Base-by-base conservation (phyloP, 2,888 invertebrate genomes). In the Drepana falcataria region DNA sequence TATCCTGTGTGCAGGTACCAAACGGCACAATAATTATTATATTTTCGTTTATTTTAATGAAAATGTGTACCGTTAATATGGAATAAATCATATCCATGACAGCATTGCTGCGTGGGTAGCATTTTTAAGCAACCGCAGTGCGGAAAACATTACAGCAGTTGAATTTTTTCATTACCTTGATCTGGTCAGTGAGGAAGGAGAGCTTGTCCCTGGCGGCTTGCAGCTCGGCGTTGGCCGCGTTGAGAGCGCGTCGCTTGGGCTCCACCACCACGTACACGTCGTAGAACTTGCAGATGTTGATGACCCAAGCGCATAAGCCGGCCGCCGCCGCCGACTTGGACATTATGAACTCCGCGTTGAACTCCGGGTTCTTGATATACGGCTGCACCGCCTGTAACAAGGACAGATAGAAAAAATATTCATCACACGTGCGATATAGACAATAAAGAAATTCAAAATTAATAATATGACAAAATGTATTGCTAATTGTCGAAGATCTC, bases 261-360 rank as follows among this genome's bases (percentile, higher is more conserved):
- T 98, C 97, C 0, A 98, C 98, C 44, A 97, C 95, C 59, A 96
- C 95, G 84, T 95, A 98, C 37, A 98, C 96, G 54, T 96, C 95
- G 85, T 97, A 96, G 87, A 97, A 98, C 69, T 93, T 95, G 77
- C 96, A 92, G 63, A 98, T 97, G 83, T 98, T 98, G 65, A 97
- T 95, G 2, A 97, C 98, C 98, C 98, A 99, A 1, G 97, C 95
- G 76, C 98, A 98, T 5, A 99, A 91, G 35, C 98, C 97, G 53
- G 97, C 97, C 34, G 98, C 98, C 21, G 98, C 98, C 41, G 93
- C 92, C 0, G 98, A 98, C 85, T 98, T 98, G 0, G 94, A 92
- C 65, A 94, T 83, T 71, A 98, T 96, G 64, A 95, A 94, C 47
- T 96, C 96, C 0, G 97, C 94, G 65, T 94, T 94, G 80, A 98